These are phyloP conservation scores for Tyrannus savana DNA, from an alignment of 2,113 vertebrate species.

Conservation along the genomic window DNA sequence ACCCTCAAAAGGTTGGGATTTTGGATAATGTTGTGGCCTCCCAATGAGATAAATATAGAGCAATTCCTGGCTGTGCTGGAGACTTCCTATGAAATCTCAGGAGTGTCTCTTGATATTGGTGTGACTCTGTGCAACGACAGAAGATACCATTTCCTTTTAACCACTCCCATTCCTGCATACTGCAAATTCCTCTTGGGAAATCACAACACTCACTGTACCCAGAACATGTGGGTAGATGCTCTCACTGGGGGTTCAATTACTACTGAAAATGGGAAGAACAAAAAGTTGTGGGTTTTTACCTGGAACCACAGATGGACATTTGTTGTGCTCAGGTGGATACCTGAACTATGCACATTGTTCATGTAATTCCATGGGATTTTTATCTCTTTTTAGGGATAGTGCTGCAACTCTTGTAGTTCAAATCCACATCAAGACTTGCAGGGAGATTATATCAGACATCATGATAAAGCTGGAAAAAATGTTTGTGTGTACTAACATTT, in stretches of 20 bases:
- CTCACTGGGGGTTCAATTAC: background rate
- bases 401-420: background rate
- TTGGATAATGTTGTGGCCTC: background rate
- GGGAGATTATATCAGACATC: background rate
- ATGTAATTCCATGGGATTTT: background rate
- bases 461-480: background rate
- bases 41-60: background rate
- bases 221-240: background rate
- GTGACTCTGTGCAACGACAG: background rate
- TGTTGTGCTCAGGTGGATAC: background rate
- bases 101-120: background rate
- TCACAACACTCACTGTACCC: rapidly evolving
- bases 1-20: background rate
- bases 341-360: background rate
- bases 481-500: background rate
- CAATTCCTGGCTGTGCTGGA: background rate
- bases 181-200: background rate
- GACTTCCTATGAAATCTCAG: background rate
- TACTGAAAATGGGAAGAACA: background rate
- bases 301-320: background rate
- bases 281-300: background rate
- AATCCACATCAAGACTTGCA: background rate
- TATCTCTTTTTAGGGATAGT: background rate
- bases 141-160: background rate
- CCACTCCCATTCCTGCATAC: background rate